Evolutionary conservation across 2,797 vertebrate genomes (phyloP), one percentile per base, ranked within the genome.

Genomic region (Chromis chromis): DNA sequence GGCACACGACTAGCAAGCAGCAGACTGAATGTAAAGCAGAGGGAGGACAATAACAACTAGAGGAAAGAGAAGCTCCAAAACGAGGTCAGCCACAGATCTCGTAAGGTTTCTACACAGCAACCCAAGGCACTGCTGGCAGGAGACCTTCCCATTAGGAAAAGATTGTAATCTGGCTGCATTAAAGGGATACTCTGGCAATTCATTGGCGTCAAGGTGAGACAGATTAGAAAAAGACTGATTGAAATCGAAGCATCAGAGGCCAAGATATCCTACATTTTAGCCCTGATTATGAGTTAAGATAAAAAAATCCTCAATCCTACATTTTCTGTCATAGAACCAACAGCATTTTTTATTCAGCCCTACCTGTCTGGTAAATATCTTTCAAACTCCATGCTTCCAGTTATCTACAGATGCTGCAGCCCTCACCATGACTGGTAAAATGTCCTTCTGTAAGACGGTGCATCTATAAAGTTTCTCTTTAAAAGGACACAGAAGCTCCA

Each of bases 61-160:
- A 75, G 64, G 74, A 46, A 46, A 49, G 24, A 16, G 14, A 69
- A 60, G 56, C 69, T 58, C 44, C 28, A 3, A 25, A 19, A 28
- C 61, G 33, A 27, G 21, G 19, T 65, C 63, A 50, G 28, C 25
- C 4, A 64, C 10, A 36, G 48, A 39, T 48, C 55, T 77, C 33
- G 50, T 22, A 22, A 33, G 4, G 21, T 39, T 33, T 60, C 63
- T 79, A 82, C 44, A 25, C 59, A 17, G 27, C 25, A 58, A 62
- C 44, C 55, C 33, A 40, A 76, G 39, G 33, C 33, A 22, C 48
- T 65, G 73, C 86, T 85, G 77, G 79, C 79, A 88, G 61, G 65
- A 80, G 46, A 74, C 74, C 12, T 46, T 71, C 12, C 3, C 44
- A 39, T 60, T 22, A 57, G 24, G 16, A 25, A 46, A 61, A 44